Base-by-base conservation (phyloP, 2,113 vertebrate genomes). In the Rhizomys pruinosus region DNA sequence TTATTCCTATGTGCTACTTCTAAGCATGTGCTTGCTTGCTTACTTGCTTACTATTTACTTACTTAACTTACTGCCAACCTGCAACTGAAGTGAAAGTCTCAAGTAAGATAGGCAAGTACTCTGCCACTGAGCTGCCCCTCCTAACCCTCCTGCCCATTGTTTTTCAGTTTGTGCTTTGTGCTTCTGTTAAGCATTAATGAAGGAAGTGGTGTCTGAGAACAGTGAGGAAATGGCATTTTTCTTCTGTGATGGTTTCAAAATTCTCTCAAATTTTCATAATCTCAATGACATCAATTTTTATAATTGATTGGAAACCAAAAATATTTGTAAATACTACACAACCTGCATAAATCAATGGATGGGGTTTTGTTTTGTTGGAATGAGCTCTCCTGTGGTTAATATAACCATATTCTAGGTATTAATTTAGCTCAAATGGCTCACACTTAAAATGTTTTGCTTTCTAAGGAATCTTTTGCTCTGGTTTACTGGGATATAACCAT, bases 401-500 rank as follows among this genome's bases (percentile, higher is more conserved):
- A 72, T 13, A 77, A 57, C 39, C n/a, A 79, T 91, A 92, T 79
- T 89, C 73, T 94, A 73, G 66, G 82, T 89, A 94, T 95, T 96
- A 90, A 96, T 94, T 95, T 92, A 93, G 93, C 37, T 68, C 94
- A 94, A 95, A 47, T 92, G 66, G 92, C 47, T 97, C 80, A 81
- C 68, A 77, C 47, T 86, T 91, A 93, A 66, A 74, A 76, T 91
- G 39, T 92, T 94, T 92, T 84, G 64, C 85, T 96, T 96, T 86
- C 95, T 92, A 80, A 84, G 84, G 91, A 93, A 86, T 96, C 55
- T 90, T 94, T 80, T 96, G 79, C 88, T 95, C 82, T 77, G 69
- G 72, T 94, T 96, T 96, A 93, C 92, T 95, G 78, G 92, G 84
- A 80, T 94, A 80, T 96, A 94, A 87, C 92, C 80, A 71, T 92